Evolutionary conservation across 2,888 invertebrate genomes (phyloP), one percentile per base, ranked within the genome.

Genomic region (Trachelus troglodyta): DNA sequence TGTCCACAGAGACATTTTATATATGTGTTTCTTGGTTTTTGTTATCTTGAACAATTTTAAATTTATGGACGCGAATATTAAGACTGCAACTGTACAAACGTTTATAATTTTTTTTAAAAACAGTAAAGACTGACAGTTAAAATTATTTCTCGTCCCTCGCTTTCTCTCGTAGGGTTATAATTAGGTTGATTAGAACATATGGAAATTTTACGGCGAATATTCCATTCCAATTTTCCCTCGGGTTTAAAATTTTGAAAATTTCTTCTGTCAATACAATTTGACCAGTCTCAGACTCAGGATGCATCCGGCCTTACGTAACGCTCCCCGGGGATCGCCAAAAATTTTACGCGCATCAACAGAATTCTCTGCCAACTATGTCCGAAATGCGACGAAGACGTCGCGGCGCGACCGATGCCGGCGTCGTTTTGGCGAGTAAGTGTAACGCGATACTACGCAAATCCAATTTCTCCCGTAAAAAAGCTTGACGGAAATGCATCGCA

Each of bases 261-360:
- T 9, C 4, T 56, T 56, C 2, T 23, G 56, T 0, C 56, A 23
- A 56, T 56, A 56, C 56, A 23, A 56, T 56, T 23, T 23, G 9
- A 9, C 9, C 56, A 9, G 23, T 56, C 56, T 56, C 6, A 23
- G 56, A 6, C 40, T 40, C 6, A 6, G 40, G 71, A 34, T 34
- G 71, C 71, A 34, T 71, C 31, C 33, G 30, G 74, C 75, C 71
- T 90, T 90, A 85, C 86, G 87, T 87, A 90, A 89, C 76, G 68
- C 74, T 80, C 76, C 77, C 78, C 34, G 76, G 77, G 76, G 81
- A 31, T 34, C 71, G 71, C 71, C 71, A 34, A 89, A 88, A 90
- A 87, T 89, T 90, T 89, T 86, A 88, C 89, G 88, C 87, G 86
- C 88, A 89, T 90, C 89, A 89, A 86, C 87, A 88, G 89, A 90